A percentile compares a stretch with the other conserved stretches of the same genome.
Evolutionary conservation across 1,140 invertebrate species (phyloP).

Genomic region (Bombus huntii): DNA sequence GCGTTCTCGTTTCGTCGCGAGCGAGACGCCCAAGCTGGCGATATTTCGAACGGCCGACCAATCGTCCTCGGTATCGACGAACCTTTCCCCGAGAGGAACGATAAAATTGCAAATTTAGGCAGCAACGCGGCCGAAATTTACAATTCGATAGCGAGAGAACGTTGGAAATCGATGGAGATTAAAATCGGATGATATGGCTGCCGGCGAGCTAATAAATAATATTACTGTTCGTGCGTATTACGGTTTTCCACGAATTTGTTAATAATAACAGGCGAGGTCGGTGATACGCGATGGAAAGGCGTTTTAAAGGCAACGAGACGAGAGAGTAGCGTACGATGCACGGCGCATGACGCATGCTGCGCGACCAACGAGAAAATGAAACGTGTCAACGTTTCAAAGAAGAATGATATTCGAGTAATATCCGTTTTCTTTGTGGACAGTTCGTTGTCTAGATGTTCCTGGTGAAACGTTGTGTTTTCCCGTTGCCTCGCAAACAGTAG

Average conservation of each 20-base stretch:
- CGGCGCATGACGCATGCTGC: background rate
- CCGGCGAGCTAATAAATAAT: no score
- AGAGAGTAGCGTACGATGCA: background rate
- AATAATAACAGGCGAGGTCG: background rate
- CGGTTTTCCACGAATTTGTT: background rate
- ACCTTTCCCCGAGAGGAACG: no score
- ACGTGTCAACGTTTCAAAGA: conserved; percentile 57
- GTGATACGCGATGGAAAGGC: background rate
- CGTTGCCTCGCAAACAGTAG: background rate
- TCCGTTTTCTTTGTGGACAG: conserved; percentile 60
- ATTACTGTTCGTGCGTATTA: no score
- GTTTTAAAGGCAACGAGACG: background rate
- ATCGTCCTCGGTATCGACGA: no score
- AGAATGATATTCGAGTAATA: conserved; percentile 60
- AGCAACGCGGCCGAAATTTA: no score
- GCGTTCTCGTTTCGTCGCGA: no score
- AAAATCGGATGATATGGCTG: no score
- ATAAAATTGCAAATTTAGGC: no score
- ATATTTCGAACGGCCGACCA: no score
- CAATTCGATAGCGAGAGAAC: no score
- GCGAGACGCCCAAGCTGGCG: no score
- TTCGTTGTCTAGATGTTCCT: conserved; percentile 39
- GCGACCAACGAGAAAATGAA: conserved; percentile 56
- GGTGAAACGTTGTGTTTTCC: conserved; percentile 22
- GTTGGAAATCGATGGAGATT: no score